Evolutionary conservation across 2,113 vertebrate genomes (phyloP).

Genomic region (Eolophus roseicapilla): DNA sequence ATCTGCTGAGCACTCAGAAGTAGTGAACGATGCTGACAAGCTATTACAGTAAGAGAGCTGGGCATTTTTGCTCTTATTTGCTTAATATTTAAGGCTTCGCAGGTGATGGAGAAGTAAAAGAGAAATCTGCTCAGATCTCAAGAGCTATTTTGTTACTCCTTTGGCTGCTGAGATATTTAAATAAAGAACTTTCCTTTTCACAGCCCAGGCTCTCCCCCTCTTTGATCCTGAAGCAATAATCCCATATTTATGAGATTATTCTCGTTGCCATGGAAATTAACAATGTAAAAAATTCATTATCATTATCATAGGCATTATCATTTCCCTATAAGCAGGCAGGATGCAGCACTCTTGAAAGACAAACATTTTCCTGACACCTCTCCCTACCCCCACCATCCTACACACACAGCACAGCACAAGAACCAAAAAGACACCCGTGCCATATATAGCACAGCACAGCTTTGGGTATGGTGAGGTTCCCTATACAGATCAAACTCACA

Average conservation of each 20-base stretch:
- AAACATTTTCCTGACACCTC: neutral
- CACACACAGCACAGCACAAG: neutral
- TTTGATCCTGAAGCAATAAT: slow-evolving; percentile 54
- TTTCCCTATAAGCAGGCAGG: neutral
- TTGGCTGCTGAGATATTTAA: neutral
- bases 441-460: fast-evolving
- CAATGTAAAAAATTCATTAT: neutral
- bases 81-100: neutral
- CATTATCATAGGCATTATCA: neutral
- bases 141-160: neutral
- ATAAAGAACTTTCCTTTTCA: neutral
- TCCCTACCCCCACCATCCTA: neutral
- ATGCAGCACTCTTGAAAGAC: neutral
- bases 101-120: neutral
- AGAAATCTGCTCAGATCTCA: neutral
- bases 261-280: slow-evolving; percentile 51
- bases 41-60: neutral
- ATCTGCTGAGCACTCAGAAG: neutral
- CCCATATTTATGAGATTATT: slow-evolving; percentile 56
- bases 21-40: neutral
- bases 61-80: neutral
- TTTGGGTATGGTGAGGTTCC: neutral
- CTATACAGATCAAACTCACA: neutral
- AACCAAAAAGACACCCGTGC: neutral
- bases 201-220: neutral